Conservation (phyloP, 2,797 vertebrate genomes). For the Emys orbicularis region DNA sequence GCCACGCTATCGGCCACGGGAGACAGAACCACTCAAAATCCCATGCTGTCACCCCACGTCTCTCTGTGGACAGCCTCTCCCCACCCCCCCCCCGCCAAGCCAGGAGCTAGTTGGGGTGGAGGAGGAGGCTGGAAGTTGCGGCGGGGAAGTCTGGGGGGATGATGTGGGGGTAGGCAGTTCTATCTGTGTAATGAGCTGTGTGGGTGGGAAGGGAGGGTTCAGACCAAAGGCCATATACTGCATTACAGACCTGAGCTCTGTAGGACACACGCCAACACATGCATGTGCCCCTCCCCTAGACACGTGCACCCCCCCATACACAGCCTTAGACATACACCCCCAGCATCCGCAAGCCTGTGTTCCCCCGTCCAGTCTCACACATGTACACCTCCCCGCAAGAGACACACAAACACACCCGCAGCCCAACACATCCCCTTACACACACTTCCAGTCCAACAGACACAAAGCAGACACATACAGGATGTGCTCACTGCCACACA, state of each 20-base stretch:
- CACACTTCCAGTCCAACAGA: neutral
- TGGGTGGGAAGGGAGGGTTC: neutral
- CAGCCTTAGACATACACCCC: neutral
- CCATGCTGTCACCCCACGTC: neutral
- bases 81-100: neutral
- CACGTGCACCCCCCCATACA: neutral
- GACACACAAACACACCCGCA: neutral
- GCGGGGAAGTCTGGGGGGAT: neutral
- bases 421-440: neutral
- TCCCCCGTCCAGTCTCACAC: neutral
- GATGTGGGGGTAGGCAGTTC: too few species aligned
- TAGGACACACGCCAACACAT: neutral
- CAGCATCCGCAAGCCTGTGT: neutral
- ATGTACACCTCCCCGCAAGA: neutral
- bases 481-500: neutral
- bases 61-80: neutral
- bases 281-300: neutral
- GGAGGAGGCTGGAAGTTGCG: neutral
- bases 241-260: neutral
- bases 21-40: slow-evolving; percentile 18
- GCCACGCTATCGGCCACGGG: neutral
- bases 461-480: neutral
- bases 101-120: too few species aligned
- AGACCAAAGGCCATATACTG: neutral
- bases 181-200: neutral